These are phyloP conservation scores for Menidia beryllina DNA, from an alignment of 2,113 vertebrate genomes.

Conservation along the genomic window DNA sequence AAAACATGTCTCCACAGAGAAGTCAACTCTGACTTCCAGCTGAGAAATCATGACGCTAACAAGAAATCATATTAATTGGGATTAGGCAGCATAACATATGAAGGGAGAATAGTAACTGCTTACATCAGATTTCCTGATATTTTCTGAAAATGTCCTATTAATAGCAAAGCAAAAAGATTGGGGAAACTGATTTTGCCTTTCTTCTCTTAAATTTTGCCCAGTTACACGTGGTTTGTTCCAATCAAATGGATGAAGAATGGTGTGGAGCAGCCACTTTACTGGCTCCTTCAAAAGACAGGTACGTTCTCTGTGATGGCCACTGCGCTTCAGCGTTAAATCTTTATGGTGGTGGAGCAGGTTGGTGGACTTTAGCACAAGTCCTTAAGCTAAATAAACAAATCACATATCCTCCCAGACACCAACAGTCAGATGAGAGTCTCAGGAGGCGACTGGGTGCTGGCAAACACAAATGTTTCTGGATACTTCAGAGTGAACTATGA, in stretches of 20 bases:
- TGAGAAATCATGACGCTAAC: no score
- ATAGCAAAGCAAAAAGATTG: no score
- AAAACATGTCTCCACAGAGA: no score
- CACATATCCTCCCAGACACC: conserved; percentile 50
- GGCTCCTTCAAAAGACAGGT: conserved; percentile 84
- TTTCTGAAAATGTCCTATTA: no score
- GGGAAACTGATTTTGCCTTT: neutral
- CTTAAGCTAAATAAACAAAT: neutral
- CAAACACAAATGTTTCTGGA: conserved; percentile 87
- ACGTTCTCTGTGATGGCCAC: neutral
- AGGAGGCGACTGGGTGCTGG: conserved; percentile 83
- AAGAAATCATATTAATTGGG: no score
- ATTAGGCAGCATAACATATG: no score
- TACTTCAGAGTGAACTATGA: conserved; percentile 96
- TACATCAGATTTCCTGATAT: no score
- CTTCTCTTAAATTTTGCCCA: conserved; percentile 56
- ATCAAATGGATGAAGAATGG: conserved; percentile 81
- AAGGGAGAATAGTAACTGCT: no score
- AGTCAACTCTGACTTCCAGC: no score
- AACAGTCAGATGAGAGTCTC: conserved; percentile 38
- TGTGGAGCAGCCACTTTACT: conserved; percentile 11
- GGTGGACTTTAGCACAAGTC: neutral
- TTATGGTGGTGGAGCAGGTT: neutral
- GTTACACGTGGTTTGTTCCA: conserved; percentile 91
- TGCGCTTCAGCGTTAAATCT: neutral